Evolutionary conservation across 2,113 vertebrate species (phyloP).

Genomic region (Trinectes maculatus): DNA sequence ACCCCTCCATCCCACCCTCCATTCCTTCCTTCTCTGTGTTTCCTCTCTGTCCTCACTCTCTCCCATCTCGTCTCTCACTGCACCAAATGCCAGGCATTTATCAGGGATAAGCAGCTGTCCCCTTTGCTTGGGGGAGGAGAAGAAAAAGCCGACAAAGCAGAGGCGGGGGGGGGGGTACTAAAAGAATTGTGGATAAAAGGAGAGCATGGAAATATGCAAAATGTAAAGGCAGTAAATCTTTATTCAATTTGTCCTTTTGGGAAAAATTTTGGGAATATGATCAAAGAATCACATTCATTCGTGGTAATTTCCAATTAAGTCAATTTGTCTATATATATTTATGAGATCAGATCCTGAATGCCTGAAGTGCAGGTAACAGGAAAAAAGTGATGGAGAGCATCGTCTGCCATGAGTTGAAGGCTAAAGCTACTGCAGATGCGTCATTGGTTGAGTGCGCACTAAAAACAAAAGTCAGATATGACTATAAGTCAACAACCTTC

Average conservation of each 20-base stretch:
- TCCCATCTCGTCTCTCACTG: constrained; percentile 40
- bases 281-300: too few species aligned
- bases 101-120: constrained; percentile 77
- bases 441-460: constrained; percentile 33
- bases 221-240: background rate
- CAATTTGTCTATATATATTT: too few species aligned
- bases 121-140: constrained; percentile 56
- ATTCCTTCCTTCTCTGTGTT: background rate
- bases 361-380: constrained; percentile 19
- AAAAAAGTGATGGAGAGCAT: too few species aligned
- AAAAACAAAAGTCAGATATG: constrained; percentile 62
- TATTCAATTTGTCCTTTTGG: too few species aligned
- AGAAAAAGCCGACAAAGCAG: constrained; percentile 31
- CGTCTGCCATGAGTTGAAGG: constrained; percentile 50
- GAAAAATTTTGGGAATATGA: too few species aligned
- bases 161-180: constrained; percentile 13
- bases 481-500: constrained; percentile 22
- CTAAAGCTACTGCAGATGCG: constrained; percentile 16
- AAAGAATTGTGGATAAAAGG: constrained; percentile 4
- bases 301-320: background rate
- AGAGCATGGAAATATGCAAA: background rate
- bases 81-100: constrained; percentile 79
- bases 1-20: background rate
- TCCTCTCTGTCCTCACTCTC: constrained; percentile 18
- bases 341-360: too few species aligned